Percentiles rank a stretch among this genome's conserved stretches.
These are phyloP conservation scores for Pseudococcus jackbeardsleyi DNA, from an alignment of 2,888 invertebrate species.

Conservation along the genomic window DNA sequence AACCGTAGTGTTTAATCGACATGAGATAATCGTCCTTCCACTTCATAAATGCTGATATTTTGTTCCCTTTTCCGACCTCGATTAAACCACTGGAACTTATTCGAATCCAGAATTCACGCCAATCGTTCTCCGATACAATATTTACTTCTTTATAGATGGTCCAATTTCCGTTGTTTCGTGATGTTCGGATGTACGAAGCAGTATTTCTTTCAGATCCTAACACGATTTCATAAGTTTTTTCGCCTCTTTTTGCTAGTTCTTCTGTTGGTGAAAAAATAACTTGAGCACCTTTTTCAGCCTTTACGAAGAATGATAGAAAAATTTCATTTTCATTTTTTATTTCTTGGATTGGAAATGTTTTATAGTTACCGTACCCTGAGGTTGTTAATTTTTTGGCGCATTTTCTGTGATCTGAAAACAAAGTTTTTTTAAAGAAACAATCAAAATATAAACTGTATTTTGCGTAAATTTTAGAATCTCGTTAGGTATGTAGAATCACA, in stretches of 20 bases:
- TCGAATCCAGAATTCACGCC: neutral
- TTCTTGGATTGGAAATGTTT: neutral
- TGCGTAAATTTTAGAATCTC: too few species aligned
- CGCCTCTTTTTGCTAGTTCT: too few species aligned
- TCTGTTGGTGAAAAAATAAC: neutral
- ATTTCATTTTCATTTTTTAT: neutral
- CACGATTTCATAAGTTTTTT: neutral
- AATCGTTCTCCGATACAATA: neutral
- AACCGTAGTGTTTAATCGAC: too few species aligned
- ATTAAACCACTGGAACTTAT: too few species aligned
- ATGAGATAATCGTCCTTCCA: too few species aligned
- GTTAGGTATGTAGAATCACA: too few species aligned
- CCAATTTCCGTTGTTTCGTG: neutral
- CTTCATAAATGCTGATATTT: too few species aligned
- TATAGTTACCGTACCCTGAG: neutral
- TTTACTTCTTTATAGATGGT: neutral
- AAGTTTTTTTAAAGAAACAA: too few species aligned
- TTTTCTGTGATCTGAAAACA: neutral
- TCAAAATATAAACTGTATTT: too few species aligned
- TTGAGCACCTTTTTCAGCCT: neutral
- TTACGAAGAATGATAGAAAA: neutral
- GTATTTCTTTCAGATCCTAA: neutral
- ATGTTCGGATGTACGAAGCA: neutral
- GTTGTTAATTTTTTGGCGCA: neutral
- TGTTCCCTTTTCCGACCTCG: too few species aligned